phyloP scores from a whole-genome alignment of 2,888 invertebrate species.

The Megalurothrips usitatus region DNA sequence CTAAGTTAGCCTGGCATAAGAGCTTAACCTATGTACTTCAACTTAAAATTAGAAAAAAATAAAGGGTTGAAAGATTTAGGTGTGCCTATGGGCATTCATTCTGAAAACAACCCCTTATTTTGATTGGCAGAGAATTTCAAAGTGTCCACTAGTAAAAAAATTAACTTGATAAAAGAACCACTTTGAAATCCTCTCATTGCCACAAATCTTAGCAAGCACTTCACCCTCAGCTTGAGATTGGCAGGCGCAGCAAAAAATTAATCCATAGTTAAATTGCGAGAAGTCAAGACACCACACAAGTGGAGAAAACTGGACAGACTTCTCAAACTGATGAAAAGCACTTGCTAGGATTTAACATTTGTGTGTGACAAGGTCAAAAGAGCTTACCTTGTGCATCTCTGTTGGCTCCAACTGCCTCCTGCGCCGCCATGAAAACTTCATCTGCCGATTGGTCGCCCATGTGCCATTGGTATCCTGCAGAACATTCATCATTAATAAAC shows the following conservation, averaged over 20 bases:
- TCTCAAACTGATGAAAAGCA: too few relatives aligned
- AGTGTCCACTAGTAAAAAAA: neutral
- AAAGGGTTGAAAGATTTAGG: neutral
- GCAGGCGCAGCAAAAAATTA: neutral
- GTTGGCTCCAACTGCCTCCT: slow-evolving; percentile 70
- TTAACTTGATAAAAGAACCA: neutral
- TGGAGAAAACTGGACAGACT: too few relatives aligned
- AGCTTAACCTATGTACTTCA: neutral
- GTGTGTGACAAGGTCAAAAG: neutral
- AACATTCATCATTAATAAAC: slow-evolving; percentile 19
- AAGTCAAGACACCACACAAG: too few relatives aligned
- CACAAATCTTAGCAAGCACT: slow-evolving; percentile 3
- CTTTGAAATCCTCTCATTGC: neutral
- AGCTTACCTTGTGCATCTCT: slow-evolving; percentile 89
- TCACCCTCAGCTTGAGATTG: neutral
- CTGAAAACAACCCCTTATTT: neutral
- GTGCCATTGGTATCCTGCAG: slow-evolving; percentile 78
- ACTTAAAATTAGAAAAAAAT: neutral
- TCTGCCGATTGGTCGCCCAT: slow-evolving; percentile 62
- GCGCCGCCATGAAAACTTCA: slow-evolving; percentile 78
- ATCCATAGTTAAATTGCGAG: too few relatives aligned
- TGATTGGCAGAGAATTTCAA: neutral
- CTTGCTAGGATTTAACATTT: neutral
- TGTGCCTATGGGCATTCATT: neutral
- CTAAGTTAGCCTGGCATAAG: neutral